Evolutionary conservation across 1,140 invertebrate genomes (phyloP).

Genomic region (Hyposmocoma kahamanoa): DNA sequence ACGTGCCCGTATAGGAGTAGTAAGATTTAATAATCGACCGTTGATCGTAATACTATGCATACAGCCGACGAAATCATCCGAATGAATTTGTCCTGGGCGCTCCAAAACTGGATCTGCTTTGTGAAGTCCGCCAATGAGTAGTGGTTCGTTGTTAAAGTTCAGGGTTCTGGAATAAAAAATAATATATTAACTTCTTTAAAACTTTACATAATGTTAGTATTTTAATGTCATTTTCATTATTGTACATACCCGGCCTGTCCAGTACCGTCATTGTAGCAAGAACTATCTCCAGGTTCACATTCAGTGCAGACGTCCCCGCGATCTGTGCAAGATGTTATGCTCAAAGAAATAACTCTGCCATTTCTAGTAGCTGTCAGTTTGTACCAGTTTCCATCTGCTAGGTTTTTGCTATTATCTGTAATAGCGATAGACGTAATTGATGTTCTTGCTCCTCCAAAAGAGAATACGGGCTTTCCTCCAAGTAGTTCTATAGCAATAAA

Average conservation of each 20-base stretch:
- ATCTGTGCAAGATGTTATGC: conserved; percentile 85
- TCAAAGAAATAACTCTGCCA: conserved; percentile 88
- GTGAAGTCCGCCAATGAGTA: conserved; percentile 89
- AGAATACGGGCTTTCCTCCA: conserved; percentile 87
- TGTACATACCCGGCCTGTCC: conserved; percentile 84
- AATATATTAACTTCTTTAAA: background rate
- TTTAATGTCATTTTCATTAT: background rate
- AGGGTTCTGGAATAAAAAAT: conserved; percentile 80
- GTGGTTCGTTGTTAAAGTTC: conserved; percentile 92
- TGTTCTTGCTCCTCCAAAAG: conserved; percentile 90
- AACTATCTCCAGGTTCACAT: conserved; percentile 85
- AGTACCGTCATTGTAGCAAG: conserved; percentile 88
- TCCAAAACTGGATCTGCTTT: conserved; percentile 89
- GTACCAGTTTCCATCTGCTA: conserved; percentile 92
- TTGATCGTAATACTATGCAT: conserved; percentile 92
- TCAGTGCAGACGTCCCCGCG: conserved; percentile 90
- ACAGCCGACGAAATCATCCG: conserved; percentile 95
- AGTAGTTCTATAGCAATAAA: conserved; percentile 94
- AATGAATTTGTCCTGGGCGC: conserved; percentile 89
- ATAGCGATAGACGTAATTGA: conserved; percentile 87
- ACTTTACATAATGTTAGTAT: background rate
- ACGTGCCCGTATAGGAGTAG: conserved; percentile 81
- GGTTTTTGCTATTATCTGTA: conserved; percentile 74
- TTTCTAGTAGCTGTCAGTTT: conserved; percentile 93
- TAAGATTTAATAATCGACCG: conserved; percentile 86